These are phyloP conservation scores for Sebastes schlegelii DNA, from an alignment of 2,113 vertebrate genomes.

Conservation along the genomic window DNA sequence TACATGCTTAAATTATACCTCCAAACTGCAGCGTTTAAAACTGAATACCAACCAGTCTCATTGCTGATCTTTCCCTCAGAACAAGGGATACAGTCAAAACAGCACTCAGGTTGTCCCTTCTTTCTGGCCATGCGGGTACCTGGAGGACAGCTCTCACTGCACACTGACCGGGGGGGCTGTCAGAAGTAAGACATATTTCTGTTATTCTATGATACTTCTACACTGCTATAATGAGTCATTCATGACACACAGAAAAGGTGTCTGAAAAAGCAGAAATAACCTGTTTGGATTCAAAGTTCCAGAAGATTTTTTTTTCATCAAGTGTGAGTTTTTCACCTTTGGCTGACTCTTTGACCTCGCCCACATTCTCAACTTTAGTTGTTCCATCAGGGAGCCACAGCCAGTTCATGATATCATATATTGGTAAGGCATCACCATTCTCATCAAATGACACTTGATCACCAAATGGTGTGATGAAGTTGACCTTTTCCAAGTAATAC, in stretches of 20 bases:
- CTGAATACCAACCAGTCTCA: conserved; percentile 67
- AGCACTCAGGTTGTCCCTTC: conserved; percentile 83
- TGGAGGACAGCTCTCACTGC: conserved; percentile 81
- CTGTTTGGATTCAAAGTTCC: conserved; percentile 64
- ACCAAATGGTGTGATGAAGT: conserved; percentile 78
- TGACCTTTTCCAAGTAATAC: conserved; percentile 75
- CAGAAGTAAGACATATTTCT: neutral
- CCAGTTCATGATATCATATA: conserved; percentile 82
- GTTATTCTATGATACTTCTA: no score
- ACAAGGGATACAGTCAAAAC: conserved; percentile 86
- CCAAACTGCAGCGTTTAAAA: neutral
- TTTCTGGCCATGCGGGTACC: conserved; percentile 79
- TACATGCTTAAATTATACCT: neutral
- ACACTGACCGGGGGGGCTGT: conserved; percentile 81
- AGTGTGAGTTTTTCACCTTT: conserved; percentile 69
- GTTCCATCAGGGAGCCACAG: conserved; percentile 64
- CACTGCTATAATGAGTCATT: neutral
- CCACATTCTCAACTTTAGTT: conserved; percentile 66
- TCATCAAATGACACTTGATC: no score
- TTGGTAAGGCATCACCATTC: conserved; percentile 80
- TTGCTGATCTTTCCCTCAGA: conserved; percentile 83
- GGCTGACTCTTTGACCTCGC: conserved; percentile 68
- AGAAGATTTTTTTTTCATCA: conserved; percentile 74
- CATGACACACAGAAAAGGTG: neutral
- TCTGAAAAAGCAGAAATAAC: conserved; percentile 38